phyloP scores from a whole-genome alignment of 2,113 vertebrate genomes.

The Fregetta grallaria region DNA sequence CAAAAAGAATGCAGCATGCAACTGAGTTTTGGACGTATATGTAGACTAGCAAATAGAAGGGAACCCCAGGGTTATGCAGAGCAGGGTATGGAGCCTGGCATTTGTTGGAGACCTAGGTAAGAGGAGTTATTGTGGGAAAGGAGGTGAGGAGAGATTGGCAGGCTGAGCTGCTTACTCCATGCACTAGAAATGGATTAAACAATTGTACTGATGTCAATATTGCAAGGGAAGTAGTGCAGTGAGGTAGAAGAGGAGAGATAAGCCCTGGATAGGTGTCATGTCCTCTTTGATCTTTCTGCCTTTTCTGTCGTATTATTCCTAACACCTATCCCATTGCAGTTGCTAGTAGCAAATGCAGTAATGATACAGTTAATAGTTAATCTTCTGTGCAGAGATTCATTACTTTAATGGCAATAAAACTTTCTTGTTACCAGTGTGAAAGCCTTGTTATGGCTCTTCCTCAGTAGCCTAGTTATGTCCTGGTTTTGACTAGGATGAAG shows the following conservation, averaged over 20 bases:
- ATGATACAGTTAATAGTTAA: background rate
- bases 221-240: background rate
- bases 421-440: background rate
- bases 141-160: background rate
- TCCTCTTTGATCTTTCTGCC: background rate
- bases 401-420: background rate
- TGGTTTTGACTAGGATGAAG: background rate
- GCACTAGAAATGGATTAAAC: background rate
- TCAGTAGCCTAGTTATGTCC: background rate
- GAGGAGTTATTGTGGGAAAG: background rate
- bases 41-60: background rate
- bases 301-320: background rate
- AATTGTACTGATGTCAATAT: background rate
- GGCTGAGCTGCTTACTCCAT: background rate
- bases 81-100: background rate
- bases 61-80: background rate
- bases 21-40: accelerated
- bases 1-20: background rate
- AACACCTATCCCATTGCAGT: background rate
- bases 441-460: background rate
- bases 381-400: background rate
- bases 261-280: background rate
- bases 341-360: background rate
- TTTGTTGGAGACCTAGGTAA: background rate
- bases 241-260: background rate